Base-by-base conservation (phyloP, 2,888 invertebrate species). In the Hyalella azteca region DNA sequence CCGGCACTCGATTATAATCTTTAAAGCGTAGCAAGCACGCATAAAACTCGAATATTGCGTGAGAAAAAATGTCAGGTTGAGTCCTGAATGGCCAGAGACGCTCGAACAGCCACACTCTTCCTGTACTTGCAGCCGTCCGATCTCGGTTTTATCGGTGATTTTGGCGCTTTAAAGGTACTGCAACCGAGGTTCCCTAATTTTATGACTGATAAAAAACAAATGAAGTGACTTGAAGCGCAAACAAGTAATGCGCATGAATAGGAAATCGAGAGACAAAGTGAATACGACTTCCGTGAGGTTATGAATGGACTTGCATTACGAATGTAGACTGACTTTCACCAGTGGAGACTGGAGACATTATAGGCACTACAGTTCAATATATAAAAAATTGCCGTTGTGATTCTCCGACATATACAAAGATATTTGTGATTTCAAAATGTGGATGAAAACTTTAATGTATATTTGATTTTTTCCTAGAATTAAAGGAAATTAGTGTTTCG, bases 131-230 rank as follows among this genome's bases (percentile, higher is more conserved):
- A 36, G 66, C 36, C 66, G 66, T 66, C 66, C 66, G 66, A 66
- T 66, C 66, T 66, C 66, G 36, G 66, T 36, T 66, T 66, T 66
- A 66, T 66, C 66, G 66, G 66, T 36, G 36, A 66, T 66, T 66
- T 66, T 66, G 36, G 66, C 66, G 75, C 45, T 41, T 75, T 75
- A 41, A 75, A 75, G 75, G 75, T 75, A 22, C 75, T 75, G 36
- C 45, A 41, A 45, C 75, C 75, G 75, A 41, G 45, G 75, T 75
- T 45, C 75, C 75, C 75, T 75, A 75, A 75, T 75, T 75, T 75
- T 75, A 75, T 75, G 40, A 75, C 75, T 75, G 36, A 75, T 75
- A 75, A 75, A 75, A 75, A 75, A 29, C 75, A 75, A 75, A 75
- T 75, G 45, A 75, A 75, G 75, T 75, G 75, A 75, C 75, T 75